phyloP scores from a whole-genome alignment of 2,888 invertebrate genomes.

The Nephrotoma flavescens region DNA sequence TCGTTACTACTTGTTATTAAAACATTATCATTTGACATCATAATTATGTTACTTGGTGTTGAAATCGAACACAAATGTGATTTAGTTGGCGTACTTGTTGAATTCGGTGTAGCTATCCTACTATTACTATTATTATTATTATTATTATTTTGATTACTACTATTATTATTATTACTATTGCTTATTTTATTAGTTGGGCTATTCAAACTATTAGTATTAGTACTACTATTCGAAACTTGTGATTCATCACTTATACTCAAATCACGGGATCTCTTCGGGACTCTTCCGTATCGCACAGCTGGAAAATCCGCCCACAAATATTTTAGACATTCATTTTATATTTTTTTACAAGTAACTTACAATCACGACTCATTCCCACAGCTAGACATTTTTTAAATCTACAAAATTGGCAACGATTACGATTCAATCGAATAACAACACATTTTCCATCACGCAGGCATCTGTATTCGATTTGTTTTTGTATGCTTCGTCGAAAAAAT shows the following conservation, averaged over 20 bases:
- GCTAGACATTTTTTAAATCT: slow-evolving; percentile 93
- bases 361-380: slow-evolving; percentile 93
- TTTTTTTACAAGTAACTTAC: slow-evolving; percentile 48
- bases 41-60: slow-evolving; percentile 17
- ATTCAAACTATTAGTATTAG: slow-evolving; percentile 6
- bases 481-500: slow-evolving; percentile 89
- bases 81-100: slow-evolving; percentile 37
- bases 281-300: slow-evolving; percentile 94
- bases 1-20: slow-evolving; percentile 5
- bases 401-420: slow-evolving; percentile 93
- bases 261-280: slow-evolving; percentile 85
- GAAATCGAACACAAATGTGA: slow-evolving; percentile 33
- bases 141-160: slow-evolving; percentile 4
- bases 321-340: neutral
- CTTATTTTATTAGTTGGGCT: slow-evolving; percentile 7
- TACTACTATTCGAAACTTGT: slow-evolving; percentile 7
- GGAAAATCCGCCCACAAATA: slow-evolving; percentile 20
- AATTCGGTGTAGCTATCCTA: slow-evolving; percentile 31
- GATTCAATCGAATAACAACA: slow-evolving; percentile 79
- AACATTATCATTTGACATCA: slow-evolving; percentile 24
- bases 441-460: slow-evolving; percentile 90
- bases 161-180: slow-evolving; percentile 2
- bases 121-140: slow-evolving; percentile 16
- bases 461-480: slow-evolving; percentile 92
- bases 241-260: slow-evolving; percentile 35